Conservation (phyloP, 2,888 invertebrate genomes). For the Fabriciana adippe region DNA sequence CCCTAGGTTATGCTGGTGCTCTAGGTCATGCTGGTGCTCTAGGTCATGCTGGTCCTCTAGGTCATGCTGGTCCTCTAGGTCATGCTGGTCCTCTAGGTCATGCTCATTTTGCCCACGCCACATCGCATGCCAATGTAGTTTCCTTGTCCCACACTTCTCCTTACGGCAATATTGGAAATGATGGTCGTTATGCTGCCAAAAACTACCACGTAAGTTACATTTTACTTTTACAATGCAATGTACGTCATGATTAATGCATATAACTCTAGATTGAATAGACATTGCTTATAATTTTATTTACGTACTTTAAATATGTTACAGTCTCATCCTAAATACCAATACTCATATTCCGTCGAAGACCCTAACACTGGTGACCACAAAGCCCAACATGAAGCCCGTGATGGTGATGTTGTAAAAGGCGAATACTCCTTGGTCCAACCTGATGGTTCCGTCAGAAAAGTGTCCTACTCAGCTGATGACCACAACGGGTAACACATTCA, state of each 20-base stretch:
- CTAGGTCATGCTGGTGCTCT: conserved; percentile 32
- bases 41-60: conserved; percentile 37
- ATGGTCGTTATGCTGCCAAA: conserved; percentile 38
- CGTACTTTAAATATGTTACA: conserved; percentile 46
- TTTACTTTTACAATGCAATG: neutral
- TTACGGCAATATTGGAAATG: conserved; percentile 15
- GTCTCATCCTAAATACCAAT: conserved; percentile 84
- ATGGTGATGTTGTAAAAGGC: conserved; percentile 85
- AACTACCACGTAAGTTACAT: conserved; percentile 48
- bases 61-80: conserved; percentile 37
- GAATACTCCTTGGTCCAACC: conserved; percentile 84
- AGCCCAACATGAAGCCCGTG: conserved; percentile 81
- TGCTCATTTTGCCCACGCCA: conserved; percentile 29
- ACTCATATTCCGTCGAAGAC: conserved; percentile 83
- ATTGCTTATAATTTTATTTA: neutral
- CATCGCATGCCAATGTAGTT: conserved; percentile 22
- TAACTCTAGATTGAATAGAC: neutral
- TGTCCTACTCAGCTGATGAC: conserved; percentile 83
- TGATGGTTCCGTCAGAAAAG: conserved; percentile 83
- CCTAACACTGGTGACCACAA: conserved; percentile 84
- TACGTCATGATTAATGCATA: neutral
- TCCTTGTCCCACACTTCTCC: conserved; percentile 21
- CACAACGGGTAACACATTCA: conserved; percentile 73
- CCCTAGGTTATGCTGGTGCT: conserved; percentile 20
- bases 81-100: conserved; percentile 33